Base-by-base conservation (phyloP, 2,113 vertebrate species). In the Thunnus maccoyii region DNA sequence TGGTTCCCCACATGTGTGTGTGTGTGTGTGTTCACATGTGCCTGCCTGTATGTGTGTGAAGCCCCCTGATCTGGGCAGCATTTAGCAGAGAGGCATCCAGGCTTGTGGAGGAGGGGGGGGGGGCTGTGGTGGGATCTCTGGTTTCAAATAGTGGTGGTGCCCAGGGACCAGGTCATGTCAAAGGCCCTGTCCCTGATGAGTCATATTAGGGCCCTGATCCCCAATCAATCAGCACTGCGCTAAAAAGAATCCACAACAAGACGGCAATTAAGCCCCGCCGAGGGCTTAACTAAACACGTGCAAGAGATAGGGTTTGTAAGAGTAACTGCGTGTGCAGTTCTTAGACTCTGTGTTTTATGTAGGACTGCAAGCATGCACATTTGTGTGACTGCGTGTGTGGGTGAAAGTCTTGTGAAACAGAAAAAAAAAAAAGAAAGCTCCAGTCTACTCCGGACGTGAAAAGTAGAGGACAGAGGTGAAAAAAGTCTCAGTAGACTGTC, bases 171-270 rank as follows among this genome's bases (percentile, higher is more conserved):
- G 86, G 36, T 30, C 66, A 9, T 89, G 93, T 92, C 94, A 94
- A 95, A 91, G 94, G 94, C 91, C 91, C 78, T 2, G 66, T 94
- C 93, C 93, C 94, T 18, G 22, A 86, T 91, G 94, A 93, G 93
- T 92, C 93, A 95, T 79, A 82, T 94, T 93, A 93, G 75, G 89
- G 76, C 86, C 58, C 92, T 58, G 84, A 94, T 92, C 91, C 87
- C 92, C 90, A 93, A 89, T 92, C 92, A 95, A 95, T 94, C 95
- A 95, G 90, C 93, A 86, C 18, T 6, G 14, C 10, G 74, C 89
- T 93, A 94, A 89, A 95, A 95, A 91, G 77, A 86, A 93, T 91
- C 88, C 68, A 86, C 84, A 93, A 93, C 94, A 92, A 85, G 90
- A 70, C 5, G 74, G 85, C 86, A 85, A 94, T 90, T 92, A 88